Base-by-base conservation (phyloP, 2,797 vertebrate genomes). In the Hirundo rustica region DNA sequence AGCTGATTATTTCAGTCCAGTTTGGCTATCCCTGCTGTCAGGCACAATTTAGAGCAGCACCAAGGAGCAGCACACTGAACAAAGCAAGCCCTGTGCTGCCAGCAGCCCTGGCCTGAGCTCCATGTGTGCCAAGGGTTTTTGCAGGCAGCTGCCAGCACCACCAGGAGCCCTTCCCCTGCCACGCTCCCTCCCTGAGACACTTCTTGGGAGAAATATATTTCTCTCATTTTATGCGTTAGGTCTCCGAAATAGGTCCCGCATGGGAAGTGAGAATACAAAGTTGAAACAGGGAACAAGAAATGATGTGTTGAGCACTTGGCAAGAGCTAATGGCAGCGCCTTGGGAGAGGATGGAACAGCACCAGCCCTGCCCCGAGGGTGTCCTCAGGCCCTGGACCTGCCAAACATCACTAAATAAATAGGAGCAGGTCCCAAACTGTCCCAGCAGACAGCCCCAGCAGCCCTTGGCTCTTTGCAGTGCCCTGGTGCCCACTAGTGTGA, bases 1-100 rank as follows among this genome's bases (percentile, higher is more conserved):
- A 22, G 77, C 61, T 95, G 85, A 74, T 81, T 77, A 89, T 89
- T 92, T 77, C 82, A 88, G 78, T 30, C 89, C 61, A 80, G 34
- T 83, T 93, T 79, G 61, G 94, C 58, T 85, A 54, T 61, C 68
- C 65, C 73, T 2, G 8, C 65, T 80, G 93, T 74, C 94, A 91
- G 13, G 72, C 36, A 32, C 4, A 2, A 74, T 92, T 88, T 51
- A 91, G 81, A 77, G 75, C 78, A 47, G 78, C 22, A 62, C 23
- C 77, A 61, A 82, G 68, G 67, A 89, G 72, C 30, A 42, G 91
- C 48, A 80, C 42, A 8, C 58, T 65, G 27, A 85, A 75, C 68
- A 80, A 66, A 88, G 89, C 1, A 2, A 76, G 85, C 53, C 57
- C 61, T 95, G 85, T 80, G 75, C 85, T 87, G 86, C 66, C 88